phyloP scores from a whole-genome alignment of 1,140 invertebrate genomes.

The Saccostrea glomerata region DNA sequence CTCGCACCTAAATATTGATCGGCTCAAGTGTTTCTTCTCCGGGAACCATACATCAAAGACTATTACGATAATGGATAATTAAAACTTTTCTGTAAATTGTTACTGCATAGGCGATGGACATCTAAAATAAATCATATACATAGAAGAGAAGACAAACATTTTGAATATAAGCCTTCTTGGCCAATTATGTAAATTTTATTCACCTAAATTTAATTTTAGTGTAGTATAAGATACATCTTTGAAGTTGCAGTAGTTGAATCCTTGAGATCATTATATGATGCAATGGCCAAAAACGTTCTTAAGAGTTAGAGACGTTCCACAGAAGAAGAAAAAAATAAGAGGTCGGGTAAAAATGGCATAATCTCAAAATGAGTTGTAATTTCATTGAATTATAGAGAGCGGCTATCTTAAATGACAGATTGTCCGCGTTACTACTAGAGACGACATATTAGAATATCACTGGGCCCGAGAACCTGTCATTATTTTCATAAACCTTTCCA shows the following conservation, averaged over 20 bases:
- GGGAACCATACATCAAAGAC: constrained; percentile 6
- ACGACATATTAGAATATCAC: constrained; percentile 34
- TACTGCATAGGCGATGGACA: too few relatives aligned
- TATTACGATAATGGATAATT: neutral
- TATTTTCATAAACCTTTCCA: constrained; percentile 37
- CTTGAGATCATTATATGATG: too few relatives aligned
- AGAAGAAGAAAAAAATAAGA: neutral
- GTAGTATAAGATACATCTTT: too few relatives aligned
- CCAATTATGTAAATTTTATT: too few relatives aligned
- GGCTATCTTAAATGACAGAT: constrained; percentile 26
- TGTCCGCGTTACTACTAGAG: constrained; percentile 21
- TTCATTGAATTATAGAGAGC: constrained; percentile 32
- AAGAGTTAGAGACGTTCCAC: neutral
- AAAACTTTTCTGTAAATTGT: neutral
- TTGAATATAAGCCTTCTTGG: too few relatives aligned
- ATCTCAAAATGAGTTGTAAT: constrained; percentile 35
- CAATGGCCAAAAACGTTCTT: neutral
- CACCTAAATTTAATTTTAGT: too few relatives aligned
- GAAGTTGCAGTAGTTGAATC: too few relatives aligned
- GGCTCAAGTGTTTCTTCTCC: neutral
- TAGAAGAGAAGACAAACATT: too few relatives aligned
- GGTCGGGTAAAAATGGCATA: constrained; percentile 31
- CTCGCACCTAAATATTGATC: neutral
- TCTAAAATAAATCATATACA: too few relatives aligned
- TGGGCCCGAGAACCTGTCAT: constrained; percentile 13